A percentile compares a stretch with the other conserved stretches of the same genome.
Conservation (phyloP, 2,797 vertebrate species). For the Lagorchestes hirsutus region DNA sequence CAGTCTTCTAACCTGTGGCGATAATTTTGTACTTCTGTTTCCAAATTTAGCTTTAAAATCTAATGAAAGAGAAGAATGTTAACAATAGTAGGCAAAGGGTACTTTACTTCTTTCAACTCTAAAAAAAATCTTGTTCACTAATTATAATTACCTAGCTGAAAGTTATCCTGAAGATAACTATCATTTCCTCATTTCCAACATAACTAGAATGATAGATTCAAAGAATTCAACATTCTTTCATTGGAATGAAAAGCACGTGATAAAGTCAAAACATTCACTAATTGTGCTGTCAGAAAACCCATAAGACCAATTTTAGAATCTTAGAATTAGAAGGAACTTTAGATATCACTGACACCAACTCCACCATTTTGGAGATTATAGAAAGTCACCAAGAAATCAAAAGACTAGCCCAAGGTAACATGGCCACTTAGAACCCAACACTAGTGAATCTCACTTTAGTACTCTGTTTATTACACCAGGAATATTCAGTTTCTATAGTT, state of each 20-base stretch:
- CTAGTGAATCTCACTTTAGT: background rate
- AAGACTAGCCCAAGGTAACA: background rate
- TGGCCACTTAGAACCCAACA: fast-evolving
- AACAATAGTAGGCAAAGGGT: conserved; percentile 13
- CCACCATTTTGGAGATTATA: background rate
- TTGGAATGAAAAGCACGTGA: background rate
- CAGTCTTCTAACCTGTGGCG: background rate
- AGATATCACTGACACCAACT: background rate
- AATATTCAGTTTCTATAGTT: conserved; percentile 17
- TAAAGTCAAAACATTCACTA: background rate
- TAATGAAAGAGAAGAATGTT: conserved; percentile 26
- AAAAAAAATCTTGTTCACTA: background rate
- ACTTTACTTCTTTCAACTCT: background rate
- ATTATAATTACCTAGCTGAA: background rate
- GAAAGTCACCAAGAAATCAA: background rate
- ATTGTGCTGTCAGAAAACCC: background rate
- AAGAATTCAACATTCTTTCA: background rate
- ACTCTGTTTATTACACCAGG: background rate
- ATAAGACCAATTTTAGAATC: background rate
- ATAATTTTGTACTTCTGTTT: conserved; percentile 23
- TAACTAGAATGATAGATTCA: background rate
- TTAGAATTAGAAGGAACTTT: background rate
- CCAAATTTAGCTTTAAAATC: conserved; percentile 28
- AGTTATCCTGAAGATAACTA: background rate
- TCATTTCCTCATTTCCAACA: conserved; percentile 8